Conservation (phyloP, 2,888 invertebrate genomes). For the Brenthis daphne region DNA sequence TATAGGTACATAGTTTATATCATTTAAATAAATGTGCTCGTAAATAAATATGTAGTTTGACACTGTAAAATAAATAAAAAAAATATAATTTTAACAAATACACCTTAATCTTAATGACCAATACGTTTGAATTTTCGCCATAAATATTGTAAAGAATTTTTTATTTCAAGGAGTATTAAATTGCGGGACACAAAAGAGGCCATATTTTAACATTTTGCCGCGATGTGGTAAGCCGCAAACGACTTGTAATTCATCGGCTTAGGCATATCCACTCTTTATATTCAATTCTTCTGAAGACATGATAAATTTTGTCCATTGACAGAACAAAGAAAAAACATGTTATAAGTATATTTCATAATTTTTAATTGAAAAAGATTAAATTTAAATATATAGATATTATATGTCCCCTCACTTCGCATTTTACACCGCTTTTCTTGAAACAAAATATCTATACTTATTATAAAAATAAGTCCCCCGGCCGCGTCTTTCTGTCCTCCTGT, state of each 20-base stretch:
- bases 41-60: no score
- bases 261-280: conserved; percentile 22
- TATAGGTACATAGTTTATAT: no score
- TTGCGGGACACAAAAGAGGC: conserved; percentile 42
- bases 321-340: conserved; percentile 1
- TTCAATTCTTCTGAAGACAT: conserved; percentile 18
- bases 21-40: no score
- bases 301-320: conserved; percentile 6
- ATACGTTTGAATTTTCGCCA: background rate
- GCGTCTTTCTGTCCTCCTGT: no score
- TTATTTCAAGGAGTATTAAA: background rate
- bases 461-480: no score
- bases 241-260: conserved; percentile 40
- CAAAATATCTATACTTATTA: no score
- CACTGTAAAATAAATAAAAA: no score
- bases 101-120: background rate
- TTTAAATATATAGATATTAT: no score
- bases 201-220: conserved; percentile 48
- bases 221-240: conserved; percentile 62
- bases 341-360: background rate
- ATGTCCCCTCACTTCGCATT: no score
- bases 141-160: conserved; percentile 12
- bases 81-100: no score
- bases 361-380: background rate
- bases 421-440: no score